These are phyloP conservation scores for Neosilurus hyrtlii DNA, from an alignment of 2,797 vertebrate species.

Conservation along the genomic window DNA sequence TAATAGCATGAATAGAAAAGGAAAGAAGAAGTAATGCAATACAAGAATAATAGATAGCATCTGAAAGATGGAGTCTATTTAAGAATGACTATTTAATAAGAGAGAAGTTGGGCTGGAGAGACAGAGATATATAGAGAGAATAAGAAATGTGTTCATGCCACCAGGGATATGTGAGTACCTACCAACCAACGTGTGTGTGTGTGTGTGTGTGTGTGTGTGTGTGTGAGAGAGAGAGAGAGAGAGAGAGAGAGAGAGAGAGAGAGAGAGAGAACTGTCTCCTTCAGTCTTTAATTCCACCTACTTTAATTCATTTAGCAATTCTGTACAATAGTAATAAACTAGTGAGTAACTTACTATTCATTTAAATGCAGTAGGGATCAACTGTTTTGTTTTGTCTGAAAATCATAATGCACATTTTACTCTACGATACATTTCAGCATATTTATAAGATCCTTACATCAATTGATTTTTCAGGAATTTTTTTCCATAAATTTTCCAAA, in stretches of 20 bases:
- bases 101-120: conserved; percentile 47
- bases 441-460: too few relatives aligned
- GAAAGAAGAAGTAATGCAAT: not conserved
- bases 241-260: not conserved
- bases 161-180: conserved; percentile 69
- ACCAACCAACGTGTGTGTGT: conserved; percentile 55
- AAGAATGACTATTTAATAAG: conserved; percentile 33
- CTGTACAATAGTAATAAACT: not conserved
- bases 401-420: not conserved
- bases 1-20: not conserved
- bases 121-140: conserved; percentile 62
- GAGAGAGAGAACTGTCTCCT: not conserved
- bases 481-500: conserved; percentile 1
- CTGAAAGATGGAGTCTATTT: conserved; percentile 23
- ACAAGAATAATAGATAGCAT: conserved; percentile 35
- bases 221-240: not conserved
- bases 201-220: not conserved
- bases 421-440: not conserved
- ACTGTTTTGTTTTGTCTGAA: not conserved
- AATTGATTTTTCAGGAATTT: not conserved
- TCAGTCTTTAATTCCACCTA: too few relatives aligned
- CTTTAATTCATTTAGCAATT: not conserved
- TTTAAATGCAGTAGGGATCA: not conserved
- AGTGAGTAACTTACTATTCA: not conserved
- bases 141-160: conserved; percentile 72